phyloP scores from a whole-genome alignment of 2,797 vertebrate genomes.

The Mallotus villosus region DNA sequence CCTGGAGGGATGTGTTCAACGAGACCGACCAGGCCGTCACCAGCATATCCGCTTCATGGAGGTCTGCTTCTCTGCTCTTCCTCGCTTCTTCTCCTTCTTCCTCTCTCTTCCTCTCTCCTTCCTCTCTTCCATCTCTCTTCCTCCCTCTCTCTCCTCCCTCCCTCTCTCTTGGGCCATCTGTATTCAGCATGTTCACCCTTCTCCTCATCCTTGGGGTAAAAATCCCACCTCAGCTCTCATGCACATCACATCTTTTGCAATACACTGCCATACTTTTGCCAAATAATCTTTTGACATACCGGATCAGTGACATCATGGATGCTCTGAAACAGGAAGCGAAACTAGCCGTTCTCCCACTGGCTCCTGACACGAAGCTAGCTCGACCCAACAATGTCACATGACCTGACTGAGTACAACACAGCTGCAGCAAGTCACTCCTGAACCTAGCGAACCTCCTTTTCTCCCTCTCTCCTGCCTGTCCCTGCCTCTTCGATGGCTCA shows the following conservation, averaged over 20 bases:
- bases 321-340: constrained; percentile 19
- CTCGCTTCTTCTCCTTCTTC: neutral
- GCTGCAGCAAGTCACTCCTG: neutral
- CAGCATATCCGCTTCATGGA: constrained; percentile 97
- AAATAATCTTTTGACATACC: too few relatives aligned
- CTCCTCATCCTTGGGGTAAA: neutral
- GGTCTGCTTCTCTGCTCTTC: constrained; percentile 70
- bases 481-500: neutral
- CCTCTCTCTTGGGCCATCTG: neutral
- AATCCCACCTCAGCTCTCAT: neutral
- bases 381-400: neutral
- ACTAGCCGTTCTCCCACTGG: neutral
- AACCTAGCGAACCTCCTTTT: neutral
- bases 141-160: constrained; percentile 31
- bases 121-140: constrained; percentile 85
- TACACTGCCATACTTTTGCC: too few relatives aligned
- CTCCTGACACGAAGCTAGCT: neutral
- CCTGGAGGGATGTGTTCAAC: constrained; percentile 92
- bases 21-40: constrained; percentile 88
- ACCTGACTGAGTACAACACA: neutral
- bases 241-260: neutral
- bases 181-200: neutral
- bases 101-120: constrained; percentile 32
- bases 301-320: constrained; percentile 1
- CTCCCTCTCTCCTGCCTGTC: neutral